Evolutionary conservation across 2,113 vertebrate genomes (phyloP).

Genomic region (Megaceryle torquata): DNA sequence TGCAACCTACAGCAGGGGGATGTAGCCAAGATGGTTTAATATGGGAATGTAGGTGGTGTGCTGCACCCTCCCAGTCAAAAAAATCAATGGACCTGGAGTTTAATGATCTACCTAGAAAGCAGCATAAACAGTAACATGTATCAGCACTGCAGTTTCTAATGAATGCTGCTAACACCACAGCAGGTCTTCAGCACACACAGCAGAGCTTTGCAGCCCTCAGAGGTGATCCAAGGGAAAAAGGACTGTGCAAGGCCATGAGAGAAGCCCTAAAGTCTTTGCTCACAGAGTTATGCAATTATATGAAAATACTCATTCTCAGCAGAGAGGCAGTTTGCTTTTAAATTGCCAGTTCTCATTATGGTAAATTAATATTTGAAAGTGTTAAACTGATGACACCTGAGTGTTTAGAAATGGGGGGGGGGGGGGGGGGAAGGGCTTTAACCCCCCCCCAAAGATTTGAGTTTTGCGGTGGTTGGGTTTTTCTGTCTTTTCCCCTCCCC

Average conservation of each 20-base stretch:
- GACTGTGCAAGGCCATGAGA: not conserved
- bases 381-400: not conserved
- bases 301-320: not conserved
- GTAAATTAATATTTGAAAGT: not conserved
- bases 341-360: not conserved
- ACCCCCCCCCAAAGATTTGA: not conserved
- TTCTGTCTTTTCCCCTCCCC: not conserved
- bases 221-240: not conserved
- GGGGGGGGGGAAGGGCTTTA: not conserved
- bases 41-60: accelerated
- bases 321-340: not conserved
- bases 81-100: not conserved
- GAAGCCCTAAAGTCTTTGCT: not conserved
- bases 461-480: not conserved
- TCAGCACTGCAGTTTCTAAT: not conserved
- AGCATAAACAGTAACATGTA: not conserved
- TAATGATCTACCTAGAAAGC: not conserved
- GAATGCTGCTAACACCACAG: not conserved
- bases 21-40: not conserved
- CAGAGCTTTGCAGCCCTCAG: not conserved
- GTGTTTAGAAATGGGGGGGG: not conserved
- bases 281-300: not conserved
- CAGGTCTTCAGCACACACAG: not conserved
- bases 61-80: not conserved
- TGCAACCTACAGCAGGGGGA: not conserved